Evolutionary conservation across 2,888 invertebrate genomes (phyloP), one percentile per base, ranked within the genome.

Genomic region (Caenorhabditis sp.): DNA sequence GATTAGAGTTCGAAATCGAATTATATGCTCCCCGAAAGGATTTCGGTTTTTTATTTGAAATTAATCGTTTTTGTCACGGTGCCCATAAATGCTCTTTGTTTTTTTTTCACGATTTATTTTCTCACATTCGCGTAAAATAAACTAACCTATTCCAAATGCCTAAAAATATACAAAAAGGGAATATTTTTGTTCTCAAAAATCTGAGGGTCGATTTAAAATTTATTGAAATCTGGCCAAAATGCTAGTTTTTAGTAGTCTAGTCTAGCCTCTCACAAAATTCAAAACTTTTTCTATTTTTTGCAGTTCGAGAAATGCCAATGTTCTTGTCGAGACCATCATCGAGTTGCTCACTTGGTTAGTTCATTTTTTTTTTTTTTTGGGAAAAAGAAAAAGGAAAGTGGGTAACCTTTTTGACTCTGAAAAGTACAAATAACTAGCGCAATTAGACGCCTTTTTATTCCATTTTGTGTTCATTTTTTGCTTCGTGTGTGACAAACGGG

Each of bases 281-380:
- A 23, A 59, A 43, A 17, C 4, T 4, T 4, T 59, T 59, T 59
- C 8, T 59, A 20, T 59, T 43, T 59, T 59, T 70, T 70, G 52
- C 64, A 70, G 69, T 60, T 21, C 60, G 59, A 52, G 43, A 60
- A 12, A 54, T 50, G 14, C 60, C 57, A n/a, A 63, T 61, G 64
- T 65, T 70, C 36, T 36, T 70, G 38, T 60, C 69, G 4, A 56
- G 69, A 43, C 69, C 69, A 21, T 54, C 64, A 2, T 70, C 69
- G 4, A 70, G 69, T 58, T 64, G 61, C 43, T 61, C 61, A 58
- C 57, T 70, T 31, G 69, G 69, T 70, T 52, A 52, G 69, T 70
- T n/a, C 57, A 43, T 43, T 20, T 20, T 58, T 49, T 43, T 43
- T 43, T 17, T 43, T 43, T 43, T 52, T 20, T 56, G 7, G 14